Base-by-base conservation (phyloP, 2,113 vertebrate species). In the Astur gentilis region DNA sequence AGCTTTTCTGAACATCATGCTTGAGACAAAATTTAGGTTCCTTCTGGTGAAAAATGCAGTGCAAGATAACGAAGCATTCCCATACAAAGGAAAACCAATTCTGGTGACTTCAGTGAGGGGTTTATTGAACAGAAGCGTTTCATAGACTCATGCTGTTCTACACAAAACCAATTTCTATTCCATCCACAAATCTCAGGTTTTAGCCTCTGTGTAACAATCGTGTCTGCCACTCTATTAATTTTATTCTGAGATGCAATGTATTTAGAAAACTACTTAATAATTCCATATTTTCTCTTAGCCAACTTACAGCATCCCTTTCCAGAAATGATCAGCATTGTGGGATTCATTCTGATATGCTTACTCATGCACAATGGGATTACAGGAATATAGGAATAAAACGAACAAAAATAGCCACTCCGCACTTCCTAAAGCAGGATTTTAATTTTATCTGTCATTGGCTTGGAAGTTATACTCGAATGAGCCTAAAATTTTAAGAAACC, bases 201-300 rank as follows among this genome's bases (percentile, higher is more conserved):
- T 80, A 81, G 62, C 31, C 65, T 89, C 29, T 29, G 31, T 70
- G 36, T 88, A 93, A 87, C 31, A 77, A 69, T 7, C 73, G 36
- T 8, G 40, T 44, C 52, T 36, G n/a, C 47, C 36, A 64, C 7
- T 36, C 64, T n/a, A 72, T 85, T 96, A 65, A 88, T 82, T 93
- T 79, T 82, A 50, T 60, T 71, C 23, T 77, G 45, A 87, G 55
- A 83, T 65, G 52, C 27, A 90, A 75, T 34, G 23, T 65, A 88
- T 92, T 96, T 96, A 96, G 42, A 85, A 94, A 96, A 52, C 57
- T 70, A 76, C 81, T 95, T 95, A 93, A 91, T 83, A 95, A 60
- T 92, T 92, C 90, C 94, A 87, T 91, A 90, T 83, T 86, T 80
- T 93, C 55, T 45, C 45, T 92, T 23, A 73, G 94, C 61, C 47